Conservation (phyloP, 2,797 vertebrate species). For the Arctocebus calabarensis region DNA sequence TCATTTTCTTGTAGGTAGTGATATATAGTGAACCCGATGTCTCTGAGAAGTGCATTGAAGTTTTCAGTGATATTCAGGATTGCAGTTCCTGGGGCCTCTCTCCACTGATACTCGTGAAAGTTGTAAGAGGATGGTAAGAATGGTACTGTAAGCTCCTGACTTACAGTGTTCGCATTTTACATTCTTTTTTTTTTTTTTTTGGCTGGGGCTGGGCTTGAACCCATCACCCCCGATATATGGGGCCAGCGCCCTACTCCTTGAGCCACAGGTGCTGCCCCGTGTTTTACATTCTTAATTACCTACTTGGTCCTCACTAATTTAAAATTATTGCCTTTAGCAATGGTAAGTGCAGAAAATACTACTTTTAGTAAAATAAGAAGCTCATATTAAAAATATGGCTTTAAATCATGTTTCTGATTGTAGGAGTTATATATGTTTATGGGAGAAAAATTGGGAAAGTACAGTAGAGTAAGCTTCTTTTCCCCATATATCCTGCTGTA, state of each 20-base stretch:
- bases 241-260: too few relatives aligned
- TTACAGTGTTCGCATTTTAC: background rate
- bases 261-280: background rate
- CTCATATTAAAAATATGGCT: background rate
- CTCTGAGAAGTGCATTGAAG: constrained; percentile 89
- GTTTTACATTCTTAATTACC: background rate
- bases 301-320: background rate
- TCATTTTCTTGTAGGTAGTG: constrained; percentile 89
- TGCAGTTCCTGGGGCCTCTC: constrained; percentile 92
- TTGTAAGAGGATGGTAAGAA: constrained; percentile 96
- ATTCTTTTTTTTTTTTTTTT: background rate
- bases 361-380: background rate
- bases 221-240: too few relatives aligned
- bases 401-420: constrained; percentile 47
- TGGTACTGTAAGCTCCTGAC: background rate
- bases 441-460: background rate
- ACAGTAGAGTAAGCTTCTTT: background rate
- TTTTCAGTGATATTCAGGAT: constrained; percentile 91
- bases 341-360: constrained; percentile 24
- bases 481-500: background rate
- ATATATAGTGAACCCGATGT: constrained; percentile 90
- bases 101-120: constrained; percentile 92
- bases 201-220: too few relatives aligned
- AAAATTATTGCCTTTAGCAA: background rate
- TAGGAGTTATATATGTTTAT: background rate